Percentiles rank a stretch among this genome's conserved stretches.
phyloP scores from a whole-genome alignment of 2,888 invertebrate genomes.

The Nomada lathburiana region DNA sequence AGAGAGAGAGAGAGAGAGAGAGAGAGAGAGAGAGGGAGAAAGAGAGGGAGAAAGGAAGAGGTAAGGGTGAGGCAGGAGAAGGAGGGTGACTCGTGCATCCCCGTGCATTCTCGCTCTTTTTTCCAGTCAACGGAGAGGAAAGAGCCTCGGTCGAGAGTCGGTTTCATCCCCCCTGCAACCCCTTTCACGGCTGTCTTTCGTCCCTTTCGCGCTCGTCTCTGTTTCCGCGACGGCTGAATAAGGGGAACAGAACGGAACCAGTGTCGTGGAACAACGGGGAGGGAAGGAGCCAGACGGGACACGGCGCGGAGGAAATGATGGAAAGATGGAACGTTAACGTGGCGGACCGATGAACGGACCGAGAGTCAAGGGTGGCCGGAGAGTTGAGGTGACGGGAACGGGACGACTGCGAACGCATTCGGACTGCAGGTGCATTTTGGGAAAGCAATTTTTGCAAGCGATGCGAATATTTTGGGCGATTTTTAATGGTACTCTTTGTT shows the following conservation, averaged over 20 bases:
- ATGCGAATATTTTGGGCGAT: neutral
- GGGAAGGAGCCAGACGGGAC: conserved; percentile 35
- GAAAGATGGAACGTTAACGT: conserved; percentile 41
- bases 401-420: neutral
- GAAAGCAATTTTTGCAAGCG: neutral
- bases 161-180: conserved; percentile 29
- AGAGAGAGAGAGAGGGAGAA: neutral
- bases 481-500: neutral
- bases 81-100: conserved; percentile 18
- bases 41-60: too few species aligned
- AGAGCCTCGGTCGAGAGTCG: conserved; percentile 46
- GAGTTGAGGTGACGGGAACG: neutral
- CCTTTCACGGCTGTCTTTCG: conserved; percentile 7
- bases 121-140: conserved; percentile 61
- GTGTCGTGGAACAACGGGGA: conserved; percentile 66
- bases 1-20: neutral
- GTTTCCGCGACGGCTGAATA: conserved; percentile 53
- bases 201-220: conserved; percentile 29
- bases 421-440: neutral
- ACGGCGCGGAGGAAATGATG: conserved; percentile 40
- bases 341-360: conserved; percentile 42
- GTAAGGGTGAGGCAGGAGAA: too few species aligned
- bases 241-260: conserved; percentile 66
- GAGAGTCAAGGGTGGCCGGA: neutral
- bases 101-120: conserved; percentile 50